phyloP scores from a whole-genome alignment of 2,113 vertebrate genomes.

The Rhinogobius similis region DNA sequence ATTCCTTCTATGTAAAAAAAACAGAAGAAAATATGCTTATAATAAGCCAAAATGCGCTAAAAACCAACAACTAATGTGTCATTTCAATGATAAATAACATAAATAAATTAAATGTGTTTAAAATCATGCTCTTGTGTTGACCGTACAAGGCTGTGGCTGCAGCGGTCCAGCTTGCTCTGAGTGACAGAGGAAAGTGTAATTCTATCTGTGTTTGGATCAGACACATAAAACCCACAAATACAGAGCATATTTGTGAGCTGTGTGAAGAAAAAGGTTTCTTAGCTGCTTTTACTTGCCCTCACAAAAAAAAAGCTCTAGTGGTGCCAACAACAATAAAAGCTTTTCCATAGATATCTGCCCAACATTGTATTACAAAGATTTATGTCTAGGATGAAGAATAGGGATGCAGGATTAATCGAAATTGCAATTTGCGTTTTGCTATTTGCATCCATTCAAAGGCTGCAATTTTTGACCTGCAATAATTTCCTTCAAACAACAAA shows the following conservation, averaged over 20 bases:
- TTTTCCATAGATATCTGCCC: background rate
- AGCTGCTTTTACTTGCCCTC: background rate
- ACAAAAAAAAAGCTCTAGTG: background rate
- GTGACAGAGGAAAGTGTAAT: conserved; percentile 26
- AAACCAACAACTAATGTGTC: background rate
- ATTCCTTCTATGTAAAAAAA: background rate
- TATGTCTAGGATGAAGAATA: background rate
- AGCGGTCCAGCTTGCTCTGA: conserved; percentile 3
- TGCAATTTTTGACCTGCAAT: too few relatives aligned
- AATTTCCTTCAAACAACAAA: too few relatives aligned
- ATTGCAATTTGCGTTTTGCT: too few relatives aligned
- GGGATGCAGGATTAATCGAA: too few relatives aligned
- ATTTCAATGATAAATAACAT: conserved; percentile 1
- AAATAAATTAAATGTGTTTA: background rate
- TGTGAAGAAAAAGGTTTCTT: background rate
- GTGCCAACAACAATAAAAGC: background rate
- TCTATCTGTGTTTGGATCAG: conserved; percentile 18
- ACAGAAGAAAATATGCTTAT: background rate
- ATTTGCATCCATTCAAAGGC: too few relatives aligned
- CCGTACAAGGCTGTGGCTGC: conserved; percentile 54
- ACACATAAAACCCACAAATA: conserved; percentile 9
- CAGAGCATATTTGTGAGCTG: conserved; percentile 15
- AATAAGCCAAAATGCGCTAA: background rate
- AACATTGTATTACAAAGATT: background rate
- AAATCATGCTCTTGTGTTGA: conserved; percentile 18